Evolutionary conservation across 2,797 vertebrate genomes (phyloP).

Genomic region (Heliangelus exortis): DNA sequence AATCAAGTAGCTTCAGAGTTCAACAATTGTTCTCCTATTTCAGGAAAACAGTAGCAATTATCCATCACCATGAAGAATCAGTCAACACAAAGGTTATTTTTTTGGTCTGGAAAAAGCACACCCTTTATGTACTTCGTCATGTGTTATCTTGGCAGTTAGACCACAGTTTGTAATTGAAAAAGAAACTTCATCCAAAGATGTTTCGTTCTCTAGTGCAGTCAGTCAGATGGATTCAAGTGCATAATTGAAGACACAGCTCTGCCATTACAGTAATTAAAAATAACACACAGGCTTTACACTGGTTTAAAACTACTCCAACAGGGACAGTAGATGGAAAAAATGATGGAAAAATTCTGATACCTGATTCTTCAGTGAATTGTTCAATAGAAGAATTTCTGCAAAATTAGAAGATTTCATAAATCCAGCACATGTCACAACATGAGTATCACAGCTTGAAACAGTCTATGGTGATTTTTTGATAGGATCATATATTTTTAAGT

Average conservation of each 20-base stretch:
- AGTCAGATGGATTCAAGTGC: slow-evolving; percentile 1
- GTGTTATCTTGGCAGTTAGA: slow-evolving; percentile 61
- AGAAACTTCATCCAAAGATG: slow-evolving; percentile 40
- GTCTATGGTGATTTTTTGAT: not conserved
- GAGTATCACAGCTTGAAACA: not conserved
- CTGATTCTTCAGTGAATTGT: not conserved
- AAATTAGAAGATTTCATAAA: not conserved
- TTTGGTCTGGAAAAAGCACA: slow-evolving; percentile 14
- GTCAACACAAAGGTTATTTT: slow-evolving; percentile 35
- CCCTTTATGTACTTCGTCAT: slow-evolving; percentile 41
- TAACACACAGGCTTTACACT: not conserved
- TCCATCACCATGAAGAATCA: slow-evolving; percentile 54
- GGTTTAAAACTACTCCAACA: not conserved
- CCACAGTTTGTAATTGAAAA: slow-evolving; percentile 59
- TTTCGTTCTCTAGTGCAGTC: not conserved
- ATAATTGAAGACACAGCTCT: slow-evolving; percentile 9
- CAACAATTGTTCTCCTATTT: not conserved
- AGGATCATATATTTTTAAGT: not conserved
- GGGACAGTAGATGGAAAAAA: not conserved
- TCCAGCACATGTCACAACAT: not conserved
- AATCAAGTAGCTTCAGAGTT: slow-evolving; percentile 1
- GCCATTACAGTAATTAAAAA: not conserved
- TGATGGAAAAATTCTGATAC: not conserved
- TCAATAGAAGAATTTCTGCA: not conserved
- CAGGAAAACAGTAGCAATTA: slow-evolving; percentile 33